phyloP scores from a whole-genome alignment of 1,140 invertebrate genomes.

The Bombus pascuorum region DNA sequence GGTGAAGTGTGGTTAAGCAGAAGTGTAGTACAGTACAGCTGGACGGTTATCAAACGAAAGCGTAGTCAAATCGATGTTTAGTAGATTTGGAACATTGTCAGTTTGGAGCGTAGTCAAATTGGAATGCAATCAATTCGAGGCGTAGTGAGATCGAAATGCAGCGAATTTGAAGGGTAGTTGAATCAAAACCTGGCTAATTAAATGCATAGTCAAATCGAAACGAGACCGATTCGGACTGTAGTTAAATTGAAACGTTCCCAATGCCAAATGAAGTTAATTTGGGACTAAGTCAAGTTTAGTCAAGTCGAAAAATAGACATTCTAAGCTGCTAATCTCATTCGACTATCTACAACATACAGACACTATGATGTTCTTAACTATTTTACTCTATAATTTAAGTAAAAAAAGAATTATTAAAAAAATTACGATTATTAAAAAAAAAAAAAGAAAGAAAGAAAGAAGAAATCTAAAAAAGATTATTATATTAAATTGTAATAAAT shows the following conservation, averaged over 20 bases:
- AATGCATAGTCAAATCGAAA: neutral
- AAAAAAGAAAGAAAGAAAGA: no score
- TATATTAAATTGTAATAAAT: no score
- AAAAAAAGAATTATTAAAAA: no score
- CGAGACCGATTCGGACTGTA: neutral
- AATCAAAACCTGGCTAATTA: neutral
- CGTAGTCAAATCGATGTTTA: neutral
- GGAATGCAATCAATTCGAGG: neutral
- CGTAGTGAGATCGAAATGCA: neutral
- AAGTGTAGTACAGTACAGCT: neutral
- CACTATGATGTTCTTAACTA: no score
- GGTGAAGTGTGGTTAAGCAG: neutral
- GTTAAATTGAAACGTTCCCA: neutral
- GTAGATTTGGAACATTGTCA: conserved; percentile 10
- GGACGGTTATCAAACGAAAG: conserved; percentile 10
- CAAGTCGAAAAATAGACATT: neutral
- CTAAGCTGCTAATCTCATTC: neutral
- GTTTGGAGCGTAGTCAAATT: neutral
- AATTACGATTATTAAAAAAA: no score
- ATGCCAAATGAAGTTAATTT: neutral
- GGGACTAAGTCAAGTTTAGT: neutral
- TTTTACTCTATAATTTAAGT: no score
- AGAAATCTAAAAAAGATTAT: no score
- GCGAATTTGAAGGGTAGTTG: conserved; percentile 1
- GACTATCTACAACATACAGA: no score